Evolutionary conservation across 23 tunicate species (phyloP).

Genomic region (Halocynthia aurantium): DNA sequence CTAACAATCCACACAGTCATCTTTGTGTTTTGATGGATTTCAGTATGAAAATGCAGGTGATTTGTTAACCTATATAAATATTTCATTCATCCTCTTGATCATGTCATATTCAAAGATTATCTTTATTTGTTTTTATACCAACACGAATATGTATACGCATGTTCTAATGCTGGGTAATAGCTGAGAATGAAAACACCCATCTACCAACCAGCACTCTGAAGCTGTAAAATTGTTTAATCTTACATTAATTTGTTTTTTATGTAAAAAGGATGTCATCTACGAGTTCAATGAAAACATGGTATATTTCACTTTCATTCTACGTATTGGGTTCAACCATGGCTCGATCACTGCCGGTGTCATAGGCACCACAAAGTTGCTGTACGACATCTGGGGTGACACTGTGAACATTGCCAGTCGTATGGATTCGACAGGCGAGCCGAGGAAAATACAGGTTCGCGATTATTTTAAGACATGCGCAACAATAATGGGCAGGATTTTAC

Average conservation of each 20-base stretch:
- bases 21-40: conserved; percentile 68
- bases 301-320: conserved; percentile 72
- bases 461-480: neutral
- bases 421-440: conserved; percentile 92
- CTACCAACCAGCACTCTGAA: too few relatives aligned
- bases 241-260: neutral
- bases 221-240: too few relatives aligned
- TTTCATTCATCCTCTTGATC: too few relatives aligned
- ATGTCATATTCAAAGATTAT: too few relatives aligned
- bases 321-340: conserved; percentile 96
- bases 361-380: conserved; percentile 79
- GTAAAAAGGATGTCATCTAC: conserved; percentile 49
- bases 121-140: too few relatives aligned
- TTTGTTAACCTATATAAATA: neutral
- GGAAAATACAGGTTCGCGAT: conserved; percentile 56
- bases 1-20: conserved; percentile 38
- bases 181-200: too few relatives aligned
- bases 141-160: too few relatives aligned
- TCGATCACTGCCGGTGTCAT: conserved; percentile 98
- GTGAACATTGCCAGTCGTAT: conserved; percentile 94
- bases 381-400: conserved; percentile 98
- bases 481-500: neutral
- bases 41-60: conserved; percentile 93
- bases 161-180: too few relatives aligned
- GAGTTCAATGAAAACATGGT: conserved; percentile 85